Evolutionary conservation across 2,888 invertebrate genomes (phyloP).

Genomic region (Rhodophaea formosa): DNA sequence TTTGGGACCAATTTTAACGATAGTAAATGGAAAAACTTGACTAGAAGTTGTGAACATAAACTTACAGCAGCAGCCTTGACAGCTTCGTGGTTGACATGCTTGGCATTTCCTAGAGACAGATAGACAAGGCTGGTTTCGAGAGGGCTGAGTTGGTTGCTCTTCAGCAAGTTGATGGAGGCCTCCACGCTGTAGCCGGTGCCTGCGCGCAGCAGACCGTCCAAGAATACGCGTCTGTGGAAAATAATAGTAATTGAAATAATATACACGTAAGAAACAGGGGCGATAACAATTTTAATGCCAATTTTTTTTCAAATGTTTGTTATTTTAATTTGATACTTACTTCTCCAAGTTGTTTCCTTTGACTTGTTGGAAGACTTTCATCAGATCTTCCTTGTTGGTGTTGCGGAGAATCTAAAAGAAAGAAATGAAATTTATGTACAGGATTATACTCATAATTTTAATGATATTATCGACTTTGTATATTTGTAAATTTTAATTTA

Average conservation of each 20-base stretch:
- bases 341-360: slow-evolving; percentile 82
- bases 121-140: slow-evolving; percentile 83
- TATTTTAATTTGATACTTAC: slow-evolving; percentile 50
- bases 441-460: too few relatives aligned
- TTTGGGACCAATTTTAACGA: too few relatives aligned
- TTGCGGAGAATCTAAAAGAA: slow-evolving; percentile 82
- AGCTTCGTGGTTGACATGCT: slow-evolving; percentile 84
- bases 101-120: slow-evolving; percentile 84
- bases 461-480: too few relatives aligned
- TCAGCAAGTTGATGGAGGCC: slow-evolving; percentile 84
- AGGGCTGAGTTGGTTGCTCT: slow-evolving; percentile 80
- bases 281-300: too few relatives aligned
- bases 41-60: too few relatives aligned
- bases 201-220: slow-evolving; percentile 91
- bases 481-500: too few relatives aligned
- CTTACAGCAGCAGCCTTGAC: slow-evolving; percentile 82
- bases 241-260: neutral
- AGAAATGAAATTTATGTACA: too few relatives aligned
- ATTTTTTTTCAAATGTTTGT: neutral
- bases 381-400: slow-evolving; percentile 85
- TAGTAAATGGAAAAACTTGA: too few relatives aligned
- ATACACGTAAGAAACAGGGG: too few relatives aligned
- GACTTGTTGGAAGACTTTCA: slow-evolving; percentile 84
- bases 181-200: slow-evolving; percentile 90
- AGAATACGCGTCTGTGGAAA: slow-evolving; percentile 83